Percentiles rank a stretch among this genome's conserved stretches.
Evolutionary conservation across 2,113 vertebrate species (phyloP).

Genomic region (Hylia prasina): DNA sequence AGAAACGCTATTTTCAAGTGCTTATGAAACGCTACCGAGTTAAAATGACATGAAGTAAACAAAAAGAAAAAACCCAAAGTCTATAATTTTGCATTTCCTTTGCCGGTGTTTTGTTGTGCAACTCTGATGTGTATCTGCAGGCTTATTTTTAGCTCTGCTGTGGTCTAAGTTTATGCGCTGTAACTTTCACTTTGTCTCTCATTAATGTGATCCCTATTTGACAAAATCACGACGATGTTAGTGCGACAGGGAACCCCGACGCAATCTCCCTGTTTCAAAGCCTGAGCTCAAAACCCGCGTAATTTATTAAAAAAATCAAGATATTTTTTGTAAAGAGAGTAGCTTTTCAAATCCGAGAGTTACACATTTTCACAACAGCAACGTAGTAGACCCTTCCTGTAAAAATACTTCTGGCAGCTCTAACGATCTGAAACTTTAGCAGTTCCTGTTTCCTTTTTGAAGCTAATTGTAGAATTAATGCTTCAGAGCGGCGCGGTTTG

Average conservation of each 20-base stretch:
- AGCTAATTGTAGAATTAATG: slow-evolving; percentile 54
- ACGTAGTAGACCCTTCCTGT: slow-evolving; percentile 21
- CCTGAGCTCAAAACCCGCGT: background rate
- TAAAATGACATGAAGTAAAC: slow-evolving; percentile 64
- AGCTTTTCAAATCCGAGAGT: background rate
- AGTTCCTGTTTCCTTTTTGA: slow-evolving; percentile 59
- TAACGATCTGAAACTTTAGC: slow-evolving; percentile 61
- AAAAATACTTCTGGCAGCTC: slow-evolving; percentile 45
- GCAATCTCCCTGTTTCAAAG: background rate
- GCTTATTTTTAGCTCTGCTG: slow-evolving; percentile 61
- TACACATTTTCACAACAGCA: slow-evolving; percentile 14
- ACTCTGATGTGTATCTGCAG: slow-evolving; percentile 14
- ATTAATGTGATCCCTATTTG: slow-evolving; percentile 26
- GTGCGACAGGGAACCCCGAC: background rate
- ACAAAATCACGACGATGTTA: background rate
- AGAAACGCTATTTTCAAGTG: background rate
- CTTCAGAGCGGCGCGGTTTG: background rate
- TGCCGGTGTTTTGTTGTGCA: slow-evolving; percentile 61
- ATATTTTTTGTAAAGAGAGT: background rate
- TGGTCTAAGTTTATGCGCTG: slow-evolving; percentile 59
- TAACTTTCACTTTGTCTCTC: slow-evolving; percentile 71
- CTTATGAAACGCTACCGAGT: background rate
- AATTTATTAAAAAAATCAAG: background rate
- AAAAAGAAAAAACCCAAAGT: slow-evolving; percentile 2
- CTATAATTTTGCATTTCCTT: slow-evolving; percentile 61